phyloP scores from a whole-genome alignment of 2,797 vertebrate genomes.

The Dallia pectoralis region DNA sequence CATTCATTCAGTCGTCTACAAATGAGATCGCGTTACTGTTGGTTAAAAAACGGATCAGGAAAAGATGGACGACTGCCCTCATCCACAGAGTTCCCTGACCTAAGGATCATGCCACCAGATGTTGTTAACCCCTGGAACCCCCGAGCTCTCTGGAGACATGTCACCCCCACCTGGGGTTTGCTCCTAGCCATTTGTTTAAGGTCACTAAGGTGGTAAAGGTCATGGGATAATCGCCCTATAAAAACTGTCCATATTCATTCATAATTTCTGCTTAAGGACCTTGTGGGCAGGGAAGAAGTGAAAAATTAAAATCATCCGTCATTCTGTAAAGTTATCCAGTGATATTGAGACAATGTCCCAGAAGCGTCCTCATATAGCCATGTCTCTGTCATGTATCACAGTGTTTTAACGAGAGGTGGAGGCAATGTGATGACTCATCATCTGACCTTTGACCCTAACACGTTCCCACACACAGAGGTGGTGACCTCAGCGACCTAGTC shows the following conservation, averaged over 20 bases:
- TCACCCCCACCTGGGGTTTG: not conserved
- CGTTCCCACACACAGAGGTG: constrained; percentile 42
- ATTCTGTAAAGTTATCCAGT: no score
- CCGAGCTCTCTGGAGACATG: constrained; percentile 3
- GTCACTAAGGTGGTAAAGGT: constrained; percentile 20
- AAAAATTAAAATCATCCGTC: not conserved
- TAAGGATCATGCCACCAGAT: constrained; percentile 24
- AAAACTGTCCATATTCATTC: constrained; percentile 19
- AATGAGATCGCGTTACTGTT: no score
- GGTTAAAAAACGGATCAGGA: no score
- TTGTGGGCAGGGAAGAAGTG: not conserved
- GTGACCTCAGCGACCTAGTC: constrained; percentile 26
- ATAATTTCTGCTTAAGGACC: not conserved
- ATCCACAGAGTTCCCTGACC: not conserved
- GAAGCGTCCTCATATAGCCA: not conserved
- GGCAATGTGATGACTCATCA: constrained; percentile 63
- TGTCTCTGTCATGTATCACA: not conserved
- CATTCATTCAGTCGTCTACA: no score
- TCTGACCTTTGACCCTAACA: constrained; percentile 49
- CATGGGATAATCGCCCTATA: constrained; percentile 14
- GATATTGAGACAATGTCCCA: not conserved
- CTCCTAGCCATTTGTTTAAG: constrained; percentile 18
- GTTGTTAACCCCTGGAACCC: constrained; percentile 6
- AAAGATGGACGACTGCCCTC: not conserved
- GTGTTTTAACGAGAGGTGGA: no score